Conservation (phyloP, 1,140 invertebrate species). For the Tyrophagus putrescentiae region DNA sequence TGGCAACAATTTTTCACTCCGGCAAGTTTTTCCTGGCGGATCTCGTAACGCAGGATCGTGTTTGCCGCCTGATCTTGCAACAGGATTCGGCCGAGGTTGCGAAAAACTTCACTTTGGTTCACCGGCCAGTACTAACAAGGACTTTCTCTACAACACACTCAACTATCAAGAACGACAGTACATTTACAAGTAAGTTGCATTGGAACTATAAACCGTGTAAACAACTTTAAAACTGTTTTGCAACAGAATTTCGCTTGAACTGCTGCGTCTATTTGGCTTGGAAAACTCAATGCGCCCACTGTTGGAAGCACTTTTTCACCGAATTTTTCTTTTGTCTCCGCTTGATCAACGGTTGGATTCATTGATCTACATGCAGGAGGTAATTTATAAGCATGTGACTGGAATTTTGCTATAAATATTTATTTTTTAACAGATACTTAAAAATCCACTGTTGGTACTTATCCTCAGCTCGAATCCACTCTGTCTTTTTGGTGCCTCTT, state of each 20-base stretch:
- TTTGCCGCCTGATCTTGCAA: background rate
- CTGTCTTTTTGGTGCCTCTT: slow-evolving; percentile 48
- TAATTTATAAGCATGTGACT: slow-evolving; percentile 27
- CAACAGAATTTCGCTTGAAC: slow-evolving; percentile 64
- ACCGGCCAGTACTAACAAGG: background rate
- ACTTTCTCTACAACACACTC: background rate
- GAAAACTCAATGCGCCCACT: slow-evolving; percentile 67
- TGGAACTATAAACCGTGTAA: background rate
- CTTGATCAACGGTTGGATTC: slow-evolving; percentile 67
- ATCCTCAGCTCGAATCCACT: slow-evolving; percentile 51
- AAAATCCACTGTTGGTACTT: slow-evolving; percentile 51
- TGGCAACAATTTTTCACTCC: background rate
- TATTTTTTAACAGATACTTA: slow-evolving; percentile 40
- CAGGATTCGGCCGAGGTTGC: background rate
- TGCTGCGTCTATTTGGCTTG: slow-evolving; percentile 67
- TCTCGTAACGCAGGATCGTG: background rate
- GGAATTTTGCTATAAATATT: background rate
- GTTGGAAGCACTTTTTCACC: slow-evolving; percentile 74
- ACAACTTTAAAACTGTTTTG: slow-evolving; percentile 19
- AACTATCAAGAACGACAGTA: slow-evolving; percentile 12
- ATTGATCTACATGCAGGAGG: slow-evolving; percentile 58
- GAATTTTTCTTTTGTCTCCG: slow-evolving; percentile 72
- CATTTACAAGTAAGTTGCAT: slow-evolving; percentile 14
- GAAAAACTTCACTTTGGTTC: background rate
- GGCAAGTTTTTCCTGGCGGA: background rate